Conservation (phyloP, 1,140 invertebrate species). For the Riptortus pedestris region DNA sequence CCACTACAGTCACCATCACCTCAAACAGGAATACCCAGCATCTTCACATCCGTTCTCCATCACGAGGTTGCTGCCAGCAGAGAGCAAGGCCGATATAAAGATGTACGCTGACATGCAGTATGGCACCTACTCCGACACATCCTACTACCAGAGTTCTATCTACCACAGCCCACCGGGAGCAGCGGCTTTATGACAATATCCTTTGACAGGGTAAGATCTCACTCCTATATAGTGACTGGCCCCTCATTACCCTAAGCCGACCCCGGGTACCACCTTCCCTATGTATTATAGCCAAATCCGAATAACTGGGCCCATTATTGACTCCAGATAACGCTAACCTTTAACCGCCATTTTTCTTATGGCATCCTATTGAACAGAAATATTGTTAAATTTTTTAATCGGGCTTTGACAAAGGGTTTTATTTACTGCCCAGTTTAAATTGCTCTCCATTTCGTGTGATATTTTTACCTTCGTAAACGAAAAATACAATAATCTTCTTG, state of each 20-base stretch:
- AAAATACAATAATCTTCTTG: no score
- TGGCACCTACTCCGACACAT: conserved; percentile 55
- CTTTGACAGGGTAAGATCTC: conserved; percentile 29
- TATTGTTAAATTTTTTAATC: no score
- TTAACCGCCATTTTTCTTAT: no score
- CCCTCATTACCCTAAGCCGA: neutral
- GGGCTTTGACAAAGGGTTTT: no score
- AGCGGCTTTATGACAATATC: conserved; percentile 39
- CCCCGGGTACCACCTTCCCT: neutral
- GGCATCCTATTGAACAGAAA: no score
- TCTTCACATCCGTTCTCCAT: conserved; percentile 83
- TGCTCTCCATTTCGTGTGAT: no score
- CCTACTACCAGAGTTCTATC: conserved; percentile 68
- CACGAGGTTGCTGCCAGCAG: conserved; percentile 74
- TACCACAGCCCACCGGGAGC: conserved; percentile 56
- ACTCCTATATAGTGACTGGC: neutral
- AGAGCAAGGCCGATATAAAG: conserved; percentile 59
- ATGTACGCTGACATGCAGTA: conserved; percentile 61
- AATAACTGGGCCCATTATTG: no score
- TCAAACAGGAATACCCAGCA: conserved; percentile 71
- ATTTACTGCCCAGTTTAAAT: no score
- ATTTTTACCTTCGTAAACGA: no score
- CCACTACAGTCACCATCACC: conserved; percentile 51
- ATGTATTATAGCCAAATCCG: no score
- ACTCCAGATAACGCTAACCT: no score